Conservation (phyloP, 2,113 vertebrate genomes). For the Caracal caracal region DNA sequence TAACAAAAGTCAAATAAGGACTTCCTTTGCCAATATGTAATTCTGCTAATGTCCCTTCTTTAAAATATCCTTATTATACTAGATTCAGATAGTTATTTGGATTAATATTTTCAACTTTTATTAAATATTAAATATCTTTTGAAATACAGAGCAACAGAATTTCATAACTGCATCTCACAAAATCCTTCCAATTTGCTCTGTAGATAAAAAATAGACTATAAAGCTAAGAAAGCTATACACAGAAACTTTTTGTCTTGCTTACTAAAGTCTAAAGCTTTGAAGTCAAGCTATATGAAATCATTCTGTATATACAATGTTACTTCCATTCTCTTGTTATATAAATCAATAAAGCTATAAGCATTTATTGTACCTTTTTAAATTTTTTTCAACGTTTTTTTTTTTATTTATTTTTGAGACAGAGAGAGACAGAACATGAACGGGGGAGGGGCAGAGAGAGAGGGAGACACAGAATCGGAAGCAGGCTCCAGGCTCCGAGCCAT, state of each 20-base stretch:
- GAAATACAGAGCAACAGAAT: not conserved
- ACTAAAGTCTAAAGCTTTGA: not conserved
- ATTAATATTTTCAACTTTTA: not conserved
- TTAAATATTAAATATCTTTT: not conserved
- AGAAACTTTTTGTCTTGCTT: not conserved
- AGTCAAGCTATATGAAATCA: not conserved
- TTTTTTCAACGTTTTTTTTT: no score
- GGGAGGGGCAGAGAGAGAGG: no score
- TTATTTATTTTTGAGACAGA: no score
- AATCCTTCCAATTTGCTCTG: not conserved
- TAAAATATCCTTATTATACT: not conserved
- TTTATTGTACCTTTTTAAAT: not conserved
- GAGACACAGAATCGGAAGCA: no score
- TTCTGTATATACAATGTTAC: not conserved
- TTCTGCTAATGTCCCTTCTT: not conserved
- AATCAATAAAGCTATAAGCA: not conserved
- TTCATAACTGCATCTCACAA: not conserved
- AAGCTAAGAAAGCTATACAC: not conserved
- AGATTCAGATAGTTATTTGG: not conserved
- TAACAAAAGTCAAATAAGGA: not conserved
- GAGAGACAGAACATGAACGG: no score
- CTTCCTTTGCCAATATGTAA: not conserved
- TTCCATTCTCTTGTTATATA: not conserved
- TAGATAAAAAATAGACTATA: not conserved
- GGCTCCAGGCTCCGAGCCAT: no score